Evolutionary conservation across 1,140 invertebrate species (phyloP), one percentile per base, ranked within the genome.

Genomic region (Ceratitis capitata): DNA sequence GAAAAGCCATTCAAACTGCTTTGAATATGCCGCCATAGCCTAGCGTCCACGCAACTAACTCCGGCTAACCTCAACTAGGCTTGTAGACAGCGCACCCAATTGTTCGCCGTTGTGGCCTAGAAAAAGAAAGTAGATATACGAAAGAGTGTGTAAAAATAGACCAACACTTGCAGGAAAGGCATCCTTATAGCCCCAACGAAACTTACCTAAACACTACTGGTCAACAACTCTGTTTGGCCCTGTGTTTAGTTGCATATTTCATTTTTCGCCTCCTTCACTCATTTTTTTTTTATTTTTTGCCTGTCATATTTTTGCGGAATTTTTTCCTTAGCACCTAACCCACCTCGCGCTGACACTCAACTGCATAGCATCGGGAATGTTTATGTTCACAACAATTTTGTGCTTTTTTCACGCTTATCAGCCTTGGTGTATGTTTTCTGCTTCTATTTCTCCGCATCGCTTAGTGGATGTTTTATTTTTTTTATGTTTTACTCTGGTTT

Each of bases 321-420:
- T 45, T 64, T 26, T 45, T 78, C 39, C 5, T 14, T 42, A 45
- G 69, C 39, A 26, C 39, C 12, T 78, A 78, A 78, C n/a, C 69
- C 69, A 78, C 19, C 2, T 78, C n/a, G 39, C 10, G 9, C 39
- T 42, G n/a, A n/a, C 3, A 26, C 32, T 45, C 32, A 45, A 78
- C 69, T 78, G 42, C 6, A 78, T 78, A 78, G 69, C n/a, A 39
- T 35, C 42, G 23, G 45, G 45, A 78, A 78, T 78, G 19, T 78
- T 42, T 26, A 78, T 78, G 69, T 19, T 16, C 35, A 78, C 42
- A 78, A 78, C 69, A 45, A 78, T 78, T 78, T 78, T 78, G 9
- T n/a, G 69, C 69, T 78, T 78, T 78, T 78, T 78, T 78, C 69
- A 78, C 26, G 69, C 69, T 78, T 78, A 78, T 78, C 69, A 78